Conservation (phyloP, 2,113 vertebrate species). For the Capra hircus region DNA sequence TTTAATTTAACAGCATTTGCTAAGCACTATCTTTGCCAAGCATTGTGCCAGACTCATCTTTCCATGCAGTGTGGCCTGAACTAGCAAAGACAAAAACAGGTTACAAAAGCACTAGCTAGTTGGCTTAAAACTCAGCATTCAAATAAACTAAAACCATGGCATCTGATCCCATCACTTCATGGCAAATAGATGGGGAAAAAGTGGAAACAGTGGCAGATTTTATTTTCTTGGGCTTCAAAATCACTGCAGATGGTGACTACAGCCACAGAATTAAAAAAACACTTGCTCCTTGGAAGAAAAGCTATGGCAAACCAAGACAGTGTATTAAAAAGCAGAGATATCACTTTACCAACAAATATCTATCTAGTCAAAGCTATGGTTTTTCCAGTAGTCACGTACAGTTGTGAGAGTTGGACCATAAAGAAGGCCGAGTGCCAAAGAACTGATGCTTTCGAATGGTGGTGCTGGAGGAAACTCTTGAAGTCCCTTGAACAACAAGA, state of each 20-base stretch:
- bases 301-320: background rate
- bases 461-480: background rate
- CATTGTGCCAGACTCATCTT: background rate
- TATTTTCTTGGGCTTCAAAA: background rate
- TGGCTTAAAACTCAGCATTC: background rate
- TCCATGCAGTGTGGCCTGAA: background rate
- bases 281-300: background rate
- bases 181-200: background rate
- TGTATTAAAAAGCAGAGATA: background rate
- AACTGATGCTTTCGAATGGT: background rate
- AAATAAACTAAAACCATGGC: background rate
- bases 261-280: background rate
- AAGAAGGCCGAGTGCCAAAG: fast-evolving
- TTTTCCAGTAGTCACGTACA: background rate
- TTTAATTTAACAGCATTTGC: background rate
- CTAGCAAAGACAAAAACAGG: background rate
- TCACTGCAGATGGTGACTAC: background rate
- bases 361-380: background rate
- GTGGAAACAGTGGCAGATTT: background rate
- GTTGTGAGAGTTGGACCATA: background rate
- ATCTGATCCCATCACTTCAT: background rate
- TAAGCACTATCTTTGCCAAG: background rate
- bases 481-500: background rate
- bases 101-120: background rate
- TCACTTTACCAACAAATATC: background rate